phyloP scores from a whole-genome alignment of 2,113 vertebrate species.

The Notarius lentiginosus region DNA sequence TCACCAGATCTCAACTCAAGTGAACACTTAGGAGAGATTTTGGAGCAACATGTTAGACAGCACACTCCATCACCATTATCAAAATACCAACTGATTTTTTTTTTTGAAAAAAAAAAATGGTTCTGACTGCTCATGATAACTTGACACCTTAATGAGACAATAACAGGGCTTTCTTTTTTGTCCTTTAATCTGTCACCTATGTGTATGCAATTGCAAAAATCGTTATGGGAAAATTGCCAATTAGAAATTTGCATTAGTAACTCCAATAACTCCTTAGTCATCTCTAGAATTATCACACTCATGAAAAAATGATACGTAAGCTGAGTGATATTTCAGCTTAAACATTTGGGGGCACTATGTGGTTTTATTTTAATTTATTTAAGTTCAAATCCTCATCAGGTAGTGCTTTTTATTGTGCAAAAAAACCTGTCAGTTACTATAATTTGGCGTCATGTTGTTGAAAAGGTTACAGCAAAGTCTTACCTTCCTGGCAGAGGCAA shows the following conservation, averaged over 20 bases:
- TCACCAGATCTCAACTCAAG: too few species aligned
- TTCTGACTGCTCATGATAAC: neutral
- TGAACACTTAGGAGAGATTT: too few species aligned
- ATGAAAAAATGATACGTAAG: neutral
- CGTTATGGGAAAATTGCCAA: neutral
- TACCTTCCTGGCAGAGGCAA: neutral
- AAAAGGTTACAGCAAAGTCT: too few species aligned
- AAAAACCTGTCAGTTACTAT: too few species aligned
- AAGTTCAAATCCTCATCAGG: too few species aligned
- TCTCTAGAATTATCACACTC: neutral
- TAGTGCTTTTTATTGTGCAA: too few species aligned
- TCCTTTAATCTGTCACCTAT: neutral
- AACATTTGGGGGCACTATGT: neutral
- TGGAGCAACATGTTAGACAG: too few species aligned
- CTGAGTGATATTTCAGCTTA: neutral
- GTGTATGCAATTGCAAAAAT: neutral
- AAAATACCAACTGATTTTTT: too few species aligned
- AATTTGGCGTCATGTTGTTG: too few species aligned
- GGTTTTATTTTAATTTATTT: too few species aligned
- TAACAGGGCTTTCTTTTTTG: neutral
- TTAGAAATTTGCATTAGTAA: neutral
- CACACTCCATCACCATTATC: too few species aligned
- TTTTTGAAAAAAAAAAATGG: too few species aligned
- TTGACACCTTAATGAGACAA: neutral
- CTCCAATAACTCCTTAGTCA: neutral